Conservation (phyloP, 2,888 invertebrate genomes). For the Diarsia brunnea region DNA sequence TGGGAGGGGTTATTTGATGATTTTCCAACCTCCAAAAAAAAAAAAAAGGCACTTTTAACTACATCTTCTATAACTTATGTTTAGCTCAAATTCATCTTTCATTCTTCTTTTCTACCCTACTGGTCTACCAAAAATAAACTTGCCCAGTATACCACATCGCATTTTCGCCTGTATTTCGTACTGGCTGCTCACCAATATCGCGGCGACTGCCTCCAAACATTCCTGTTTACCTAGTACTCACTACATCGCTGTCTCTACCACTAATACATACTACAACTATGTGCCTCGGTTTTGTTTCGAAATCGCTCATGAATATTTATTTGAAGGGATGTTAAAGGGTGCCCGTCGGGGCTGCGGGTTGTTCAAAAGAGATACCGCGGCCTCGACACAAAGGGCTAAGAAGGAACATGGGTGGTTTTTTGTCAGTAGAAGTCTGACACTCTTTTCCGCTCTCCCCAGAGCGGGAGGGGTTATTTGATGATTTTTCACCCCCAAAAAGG, state of each 20-base stretch:
- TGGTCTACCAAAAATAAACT: neutral
- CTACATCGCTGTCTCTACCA: slow-evolving; percentile 30
- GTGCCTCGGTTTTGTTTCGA: slow-evolving; percentile 4
- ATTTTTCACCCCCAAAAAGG: too few relatives aligned
- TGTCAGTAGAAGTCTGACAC: too few relatives aligned
- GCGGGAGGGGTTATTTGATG: too few relatives aligned
- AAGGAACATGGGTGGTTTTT: too few relatives aligned
- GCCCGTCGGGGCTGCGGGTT: too few relatives aligned
- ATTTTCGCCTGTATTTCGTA: slow-evolving; percentile 16
- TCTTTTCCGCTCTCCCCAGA: too few relatives aligned
- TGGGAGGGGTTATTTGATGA: too few relatives aligned
- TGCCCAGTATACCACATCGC: slow-evolving; percentile 53
- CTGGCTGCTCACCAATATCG: slow-evolving; percentile 53
- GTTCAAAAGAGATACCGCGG: too few relatives aligned
- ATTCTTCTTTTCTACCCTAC: neutral
- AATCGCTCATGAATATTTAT: slow-evolving; percentile 35
- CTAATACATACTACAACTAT: slow-evolving; percentile 44
- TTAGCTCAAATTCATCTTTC: neutral
- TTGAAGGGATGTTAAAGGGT: neutral
- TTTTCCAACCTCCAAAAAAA: too few relatives aligned
- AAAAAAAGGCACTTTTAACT: too few relatives aligned
- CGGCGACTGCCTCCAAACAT: slow-evolving; percentile 63
- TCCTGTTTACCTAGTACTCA: slow-evolving; percentile 67
- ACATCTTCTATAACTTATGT: too few relatives aligned
- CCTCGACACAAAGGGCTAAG: too few relatives aligned